Evolutionary conservation across 2,797 vertebrate species (phyloP).

Genomic region (Lycodopsis pacificus): DNA sequence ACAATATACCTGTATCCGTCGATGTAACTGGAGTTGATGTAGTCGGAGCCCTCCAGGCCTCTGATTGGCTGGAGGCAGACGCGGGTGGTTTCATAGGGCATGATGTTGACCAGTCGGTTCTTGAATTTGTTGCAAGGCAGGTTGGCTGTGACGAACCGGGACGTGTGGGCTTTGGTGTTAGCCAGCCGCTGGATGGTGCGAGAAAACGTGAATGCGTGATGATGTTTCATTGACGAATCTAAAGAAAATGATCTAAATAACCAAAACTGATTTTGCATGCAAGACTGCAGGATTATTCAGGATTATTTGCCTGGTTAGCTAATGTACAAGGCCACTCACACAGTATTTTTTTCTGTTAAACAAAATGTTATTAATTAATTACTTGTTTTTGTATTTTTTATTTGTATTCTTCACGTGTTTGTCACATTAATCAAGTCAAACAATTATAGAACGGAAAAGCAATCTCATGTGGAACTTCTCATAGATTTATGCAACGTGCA

Average conservation of each 20-base stretch:
- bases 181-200: conserved; percentile 88
- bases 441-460: neutral
- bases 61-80: conserved; percentile 98
- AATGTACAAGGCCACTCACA: too few relatives aligned
- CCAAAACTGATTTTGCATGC: conserved; percentile 20
- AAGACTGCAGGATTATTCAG: conserved; percentile 10
- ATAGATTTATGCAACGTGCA: neutral
- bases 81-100: conserved; percentile 97
- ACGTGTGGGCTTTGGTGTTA: conserved; percentile 98
- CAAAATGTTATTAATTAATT: neutral
- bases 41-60: conserved; percentile 96
- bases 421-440: neutral
- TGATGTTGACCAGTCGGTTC: conserved; percentile 98
- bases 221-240: neutral
- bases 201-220: conserved; percentile 11
- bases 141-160: conserved; percentile 97
- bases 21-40: conserved; percentile 97
- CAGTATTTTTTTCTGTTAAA: conserved; percentile 10
- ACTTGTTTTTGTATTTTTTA: neutral
- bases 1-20: conserved; percentile 92
- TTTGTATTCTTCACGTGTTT: neutral
- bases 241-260: neutral
- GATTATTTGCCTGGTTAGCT: conserved; percentile 22
- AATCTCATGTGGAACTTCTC: neutral
- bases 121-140: conserved; percentile 99